Evolutionary conservation across 2,888 invertebrate genomes (phyloP).

Genomic region (Acrocyrtus sp.): DNA sequence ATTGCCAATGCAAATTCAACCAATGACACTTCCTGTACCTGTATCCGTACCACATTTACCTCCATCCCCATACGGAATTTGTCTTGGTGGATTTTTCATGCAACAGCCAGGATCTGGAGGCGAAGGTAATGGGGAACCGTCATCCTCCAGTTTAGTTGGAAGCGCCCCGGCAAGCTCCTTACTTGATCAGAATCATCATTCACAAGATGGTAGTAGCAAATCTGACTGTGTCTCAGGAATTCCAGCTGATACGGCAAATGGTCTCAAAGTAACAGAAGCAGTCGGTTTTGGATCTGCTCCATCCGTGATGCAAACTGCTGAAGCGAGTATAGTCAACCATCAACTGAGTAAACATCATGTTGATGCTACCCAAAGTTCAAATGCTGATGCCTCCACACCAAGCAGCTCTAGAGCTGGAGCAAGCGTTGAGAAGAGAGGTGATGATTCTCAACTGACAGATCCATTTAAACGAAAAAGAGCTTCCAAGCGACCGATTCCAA

Average conservation of each 20-base stretch:
- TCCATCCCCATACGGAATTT: conserved; percentile 54
- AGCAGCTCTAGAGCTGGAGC: conserved; percentile 19
- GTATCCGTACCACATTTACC: conserved; percentile 48
- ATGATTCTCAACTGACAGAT: conserved; percentile 48
- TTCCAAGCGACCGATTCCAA: conserved; percentile 62
- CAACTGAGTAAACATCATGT: background rate
- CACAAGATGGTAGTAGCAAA: background rate
- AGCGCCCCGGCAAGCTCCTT: conserved; percentile 35
- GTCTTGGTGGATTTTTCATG: conserved; percentile 60
- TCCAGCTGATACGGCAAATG: background rate
- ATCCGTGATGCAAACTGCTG: conserved; percentile 28
- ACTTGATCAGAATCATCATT: conserved; percentile 24
- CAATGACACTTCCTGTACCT: conserved; percentile 45
- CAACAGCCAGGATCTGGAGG: conserved; percentile 38
- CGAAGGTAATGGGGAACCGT: conserved; percentile 35
- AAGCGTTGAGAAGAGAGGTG: conserved; percentile 27
- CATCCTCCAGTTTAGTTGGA: conserved; percentile 33
- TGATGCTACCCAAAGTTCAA: conserved; percentile 18
- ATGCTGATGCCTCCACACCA: conserved; percentile 20
- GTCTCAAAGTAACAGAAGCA: conserved; percentile 26
- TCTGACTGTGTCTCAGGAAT: background rate
- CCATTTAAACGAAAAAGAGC: conserved; percentile 62
- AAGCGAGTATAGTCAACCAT: background rate
- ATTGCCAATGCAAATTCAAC: conserved; percentile 51
- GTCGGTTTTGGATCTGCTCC: conserved; percentile 41